phyloP scores from a whole-genome alignment of 1,140 invertebrate species.

The Papilio xuthus region DNA sequence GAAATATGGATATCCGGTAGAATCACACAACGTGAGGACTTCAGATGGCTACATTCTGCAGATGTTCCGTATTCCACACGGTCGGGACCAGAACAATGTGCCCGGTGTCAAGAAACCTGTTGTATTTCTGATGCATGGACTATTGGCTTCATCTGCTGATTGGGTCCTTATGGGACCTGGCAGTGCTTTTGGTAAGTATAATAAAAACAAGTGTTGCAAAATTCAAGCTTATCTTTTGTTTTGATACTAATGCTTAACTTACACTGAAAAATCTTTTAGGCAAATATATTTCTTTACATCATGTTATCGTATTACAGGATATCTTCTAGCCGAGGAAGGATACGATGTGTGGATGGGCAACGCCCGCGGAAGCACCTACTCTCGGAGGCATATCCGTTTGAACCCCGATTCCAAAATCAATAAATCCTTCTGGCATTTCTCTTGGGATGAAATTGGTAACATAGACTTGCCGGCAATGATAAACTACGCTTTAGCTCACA shows the following conservation, averaged over 20 bases:
- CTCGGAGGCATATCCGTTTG: conserved; percentile 77
- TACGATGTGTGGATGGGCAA: conserved; percentile 89
- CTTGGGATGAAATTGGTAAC: conserved; percentile 83
- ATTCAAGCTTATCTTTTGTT: not conserved
- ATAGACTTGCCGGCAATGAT: conserved; percentile 85
- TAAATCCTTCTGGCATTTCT: conserved; percentile 82
- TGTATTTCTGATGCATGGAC: conserved; percentile 84
- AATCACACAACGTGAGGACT: conserved; percentile 79
- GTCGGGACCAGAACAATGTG: conserved; percentile 58
- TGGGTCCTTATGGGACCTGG: conserved; percentile 75
- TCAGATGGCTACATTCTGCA: conserved; percentile 83
- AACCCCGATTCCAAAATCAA: conserved; percentile 56
- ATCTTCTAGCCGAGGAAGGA: conserved; percentile 62
- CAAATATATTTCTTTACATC: not conserved
- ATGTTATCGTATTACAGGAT: conserved; percentile 39
- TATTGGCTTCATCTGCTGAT: conserved; percentile 81
- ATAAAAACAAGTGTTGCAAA: not conserved
- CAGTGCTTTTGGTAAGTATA: conserved; percentile 43
- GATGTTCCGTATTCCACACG: conserved; percentile 80
- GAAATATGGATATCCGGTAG: conserved; percentile 80
- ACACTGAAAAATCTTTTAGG: no score
- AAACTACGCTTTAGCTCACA: conserved; percentile 82
- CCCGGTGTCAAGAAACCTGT: conserved; percentile 51
- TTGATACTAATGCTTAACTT: no score
- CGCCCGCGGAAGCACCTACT: conserved; percentile 85